phyloP scores from a whole-genome alignment of 2,888 invertebrate species.

The Sphaerophoria rueppellii region DNA sequence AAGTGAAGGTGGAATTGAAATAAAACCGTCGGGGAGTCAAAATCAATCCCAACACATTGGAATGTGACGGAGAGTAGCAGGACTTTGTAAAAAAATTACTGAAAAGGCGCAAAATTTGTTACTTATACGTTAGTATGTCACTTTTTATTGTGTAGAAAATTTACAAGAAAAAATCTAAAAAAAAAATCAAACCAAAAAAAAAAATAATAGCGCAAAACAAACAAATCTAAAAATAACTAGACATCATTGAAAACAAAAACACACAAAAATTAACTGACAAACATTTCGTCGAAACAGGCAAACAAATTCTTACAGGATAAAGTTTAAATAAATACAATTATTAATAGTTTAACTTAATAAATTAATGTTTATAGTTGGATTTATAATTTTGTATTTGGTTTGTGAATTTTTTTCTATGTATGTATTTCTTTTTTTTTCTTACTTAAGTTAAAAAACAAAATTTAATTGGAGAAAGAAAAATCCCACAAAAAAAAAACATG shows the following conservation, averaged over 20 bases:
- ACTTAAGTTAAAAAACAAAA: conserved; percentile 46
- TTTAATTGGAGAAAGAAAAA: not conserved
- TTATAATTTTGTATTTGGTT: conserved; percentile 55
- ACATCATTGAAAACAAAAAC: conserved; percentile 62
- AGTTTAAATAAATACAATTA: conserved; percentile 17
- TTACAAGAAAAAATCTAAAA: conserved; percentile 74
- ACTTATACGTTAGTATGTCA: conserved; percentile 88
- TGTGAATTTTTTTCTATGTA: conserved; percentile 6
- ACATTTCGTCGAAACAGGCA: conserved; percentile 30
- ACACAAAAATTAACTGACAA: conserved; percentile 57
- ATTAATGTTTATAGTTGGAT: conserved; percentile 62
- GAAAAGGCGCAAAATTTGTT: conserved; percentile 95
- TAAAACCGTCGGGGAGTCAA: conserved; percentile 82
- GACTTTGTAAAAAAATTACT: conserved; percentile 94
- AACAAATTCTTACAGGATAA: conserved; percentile 58
- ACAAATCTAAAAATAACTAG: conserved; percentile 43
- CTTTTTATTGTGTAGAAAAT: conserved; percentile 70
- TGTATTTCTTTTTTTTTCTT: conserved; percentile 14
- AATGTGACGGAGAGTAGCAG: conserved; percentile 96
- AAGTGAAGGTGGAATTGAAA: conserved; percentile 80
- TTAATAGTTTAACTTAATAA: conserved; percentile 59
- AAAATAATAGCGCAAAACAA: conserved; percentile 65
- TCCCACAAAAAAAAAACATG: conserved; percentile 37
- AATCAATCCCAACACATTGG: conserved; percentile 86
- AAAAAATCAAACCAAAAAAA: conserved; percentile 51